Base-by-base conservation (phyloP, 2,113 vertebrate genomes). In the Eptesicus fuscus region DNA sequence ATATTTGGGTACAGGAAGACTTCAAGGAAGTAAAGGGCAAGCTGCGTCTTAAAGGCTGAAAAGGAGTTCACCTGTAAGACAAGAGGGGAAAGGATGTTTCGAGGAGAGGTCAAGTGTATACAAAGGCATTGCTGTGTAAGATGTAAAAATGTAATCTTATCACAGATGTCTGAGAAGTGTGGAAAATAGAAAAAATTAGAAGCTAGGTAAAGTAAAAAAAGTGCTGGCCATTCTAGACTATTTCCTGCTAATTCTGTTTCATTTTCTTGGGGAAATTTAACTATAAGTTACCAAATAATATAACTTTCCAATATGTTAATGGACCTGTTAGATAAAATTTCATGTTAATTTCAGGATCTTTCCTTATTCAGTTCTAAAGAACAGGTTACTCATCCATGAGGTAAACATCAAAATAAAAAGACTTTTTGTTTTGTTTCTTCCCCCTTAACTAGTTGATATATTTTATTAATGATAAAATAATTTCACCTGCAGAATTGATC, bases 211-310 rank as follows among this genome's bases (percentile, higher is more conserved):
- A 42, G 3, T 56, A 10, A 32, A 63, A 74, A 30, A 28, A 37
- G 20, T 42, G 9, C 40, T 20, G n/a, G 10, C 40, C 2, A 23
- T 1, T 44, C 18, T 73, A 42, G 9, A 7, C 63, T 5, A 20
- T 80, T 89, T 63, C 49, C 8, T 76, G 25, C 28, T 49, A 20
- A 3, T 44, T 83, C 40, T 35, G 7, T 71, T 80, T 71, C 5
- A 12, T 67, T 89, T 85, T 88, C 93, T 93, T 88, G 37, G 56
- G 37, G 70, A 89, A 79, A 76, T 91, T 18, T 49, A 32, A 86
- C 16, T 47, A 0, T 23, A 67, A 79, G 20, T 92, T 69, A 51
- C 61, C 44, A 77, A 56, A 77, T 94, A 63, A 23, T 83, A 8
- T 69, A 79, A 71, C 49, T 93, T 86, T 89, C 44, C 23, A 92